Conservation (phyloP, 2,888 invertebrate genomes). For the Archips crataeganus region DNA sequence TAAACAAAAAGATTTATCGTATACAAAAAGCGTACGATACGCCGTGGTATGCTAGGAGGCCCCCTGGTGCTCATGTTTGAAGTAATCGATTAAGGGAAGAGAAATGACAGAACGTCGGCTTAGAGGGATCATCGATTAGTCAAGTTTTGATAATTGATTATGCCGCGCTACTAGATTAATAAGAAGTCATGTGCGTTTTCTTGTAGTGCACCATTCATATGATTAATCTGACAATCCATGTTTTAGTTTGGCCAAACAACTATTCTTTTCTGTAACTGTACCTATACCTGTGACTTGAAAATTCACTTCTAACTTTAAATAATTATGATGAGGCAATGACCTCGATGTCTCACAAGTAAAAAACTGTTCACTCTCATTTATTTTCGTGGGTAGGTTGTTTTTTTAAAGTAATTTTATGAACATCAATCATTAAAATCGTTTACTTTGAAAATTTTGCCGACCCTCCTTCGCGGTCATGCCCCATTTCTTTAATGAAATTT, state of each 20-base stretch:
- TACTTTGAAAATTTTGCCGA: constrained; percentile 74
- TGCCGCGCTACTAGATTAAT: constrained; percentile 81
- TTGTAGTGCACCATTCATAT: constrained; percentile 50
- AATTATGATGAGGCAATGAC: constrained; percentile 21
- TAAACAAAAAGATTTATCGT: constrained; percentile 70
- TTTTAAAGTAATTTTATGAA: constrained; percentile 69
- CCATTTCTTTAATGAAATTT: constrained; percentile 72
- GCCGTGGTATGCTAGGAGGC: constrained; percentile 66
- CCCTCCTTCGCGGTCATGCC: constrained; percentile 71
- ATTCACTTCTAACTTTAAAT: constrained; percentile 6
- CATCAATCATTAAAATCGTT: constrained; percentile 82
- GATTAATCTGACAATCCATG: constrained; percentile 28
- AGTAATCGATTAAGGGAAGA: constrained; percentile 84
- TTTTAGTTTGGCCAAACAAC: constrained; percentile 2
- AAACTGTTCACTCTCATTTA: constrained; percentile 21
- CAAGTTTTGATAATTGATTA: constrained; percentile 83
- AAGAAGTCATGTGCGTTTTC: constrained; percentile 67
- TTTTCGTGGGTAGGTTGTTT: constrained; percentile 35
- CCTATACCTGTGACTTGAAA: background rate
- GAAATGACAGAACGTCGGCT: constrained; percentile 83
- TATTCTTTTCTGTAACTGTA: background rate
- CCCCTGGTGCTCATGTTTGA: constrained; percentile 81
- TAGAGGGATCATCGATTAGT: constrained; percentile 79
- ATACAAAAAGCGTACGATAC: constrained; percentile 65
- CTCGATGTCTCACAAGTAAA: constrained; percentile 19